phyloP scores from a whole-genome alignment of 2,797 vertebrate species.

The Sitta carolinensis region DNA sequence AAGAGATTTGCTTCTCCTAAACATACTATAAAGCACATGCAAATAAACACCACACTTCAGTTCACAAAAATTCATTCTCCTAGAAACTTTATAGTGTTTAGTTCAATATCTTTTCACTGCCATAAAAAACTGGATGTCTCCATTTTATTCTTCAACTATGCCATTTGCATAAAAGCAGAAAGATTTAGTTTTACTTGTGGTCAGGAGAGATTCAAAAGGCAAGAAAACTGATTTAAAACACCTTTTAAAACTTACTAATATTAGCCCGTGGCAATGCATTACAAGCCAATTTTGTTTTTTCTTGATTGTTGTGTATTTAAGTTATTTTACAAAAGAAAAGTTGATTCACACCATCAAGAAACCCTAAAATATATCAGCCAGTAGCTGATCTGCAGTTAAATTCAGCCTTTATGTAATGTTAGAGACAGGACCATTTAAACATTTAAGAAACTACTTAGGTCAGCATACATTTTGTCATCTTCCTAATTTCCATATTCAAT shows the following conservation, averaged over 20 bases:
- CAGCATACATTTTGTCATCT: neutral
- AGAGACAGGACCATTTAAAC: neutral
- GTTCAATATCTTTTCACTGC: neutral
- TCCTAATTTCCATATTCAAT: neutral
- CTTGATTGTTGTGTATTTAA: neutral
- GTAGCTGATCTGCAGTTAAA: neutral
- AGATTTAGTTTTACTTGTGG: neutral
- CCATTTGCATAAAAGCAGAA: neutral
- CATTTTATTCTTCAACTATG: neutral
- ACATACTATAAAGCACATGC: neutral
- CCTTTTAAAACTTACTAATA: neutral
- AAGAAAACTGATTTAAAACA: neutral
- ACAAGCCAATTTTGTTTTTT: neutral
- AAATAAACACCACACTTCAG: neutral
- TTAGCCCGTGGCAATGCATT: neutral
- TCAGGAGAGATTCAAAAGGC: neutral
- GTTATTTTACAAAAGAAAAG: neutral
- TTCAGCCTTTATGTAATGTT: neutral
- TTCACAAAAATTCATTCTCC: accelerated
- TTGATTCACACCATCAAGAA: neutral
- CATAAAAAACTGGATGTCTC: neutral
- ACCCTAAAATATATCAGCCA: neutral
- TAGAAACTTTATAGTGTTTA: neutral
- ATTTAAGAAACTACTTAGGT: neutral
- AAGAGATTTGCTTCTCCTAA: neutral